phyloP scores from a whole-genome alignment of 1,140 invertebrate genomes.

The honey bee (Apis mellifera) region DNA sequence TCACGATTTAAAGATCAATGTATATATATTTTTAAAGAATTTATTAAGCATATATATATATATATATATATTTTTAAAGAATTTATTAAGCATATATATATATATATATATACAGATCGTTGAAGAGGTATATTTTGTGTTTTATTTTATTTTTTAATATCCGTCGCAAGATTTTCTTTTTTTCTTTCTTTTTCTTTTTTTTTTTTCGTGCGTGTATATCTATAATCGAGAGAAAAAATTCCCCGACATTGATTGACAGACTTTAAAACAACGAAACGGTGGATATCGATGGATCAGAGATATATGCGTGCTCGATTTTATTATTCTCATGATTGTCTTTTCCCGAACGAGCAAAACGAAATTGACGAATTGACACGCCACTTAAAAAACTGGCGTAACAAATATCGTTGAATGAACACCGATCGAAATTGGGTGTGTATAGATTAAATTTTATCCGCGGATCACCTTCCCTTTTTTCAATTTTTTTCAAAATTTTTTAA shows the following conservation, averaged over 20 bases:
- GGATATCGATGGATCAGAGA: not conserved
- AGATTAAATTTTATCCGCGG: not conserved
- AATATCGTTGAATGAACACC: not conserved
- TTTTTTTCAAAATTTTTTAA: not conserved
- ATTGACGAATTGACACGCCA: not conserved
- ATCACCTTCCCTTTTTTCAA: not conserved
- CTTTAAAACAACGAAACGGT: not conserved
- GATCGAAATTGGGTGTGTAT: not conserved
- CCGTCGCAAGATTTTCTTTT: not conserved
- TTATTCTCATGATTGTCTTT: constrained; percentile 5
- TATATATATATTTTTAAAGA: no score
- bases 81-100: not conserved
- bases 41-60: no score
- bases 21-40: no score
- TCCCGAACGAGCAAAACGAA: not conserved
- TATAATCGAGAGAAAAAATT: no score
- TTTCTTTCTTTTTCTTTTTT: not conserved
- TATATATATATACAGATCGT: not conserved
- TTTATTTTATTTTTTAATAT: not conserved
- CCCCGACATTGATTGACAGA: constrained; percentile 12
- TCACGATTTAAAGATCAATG: no score
- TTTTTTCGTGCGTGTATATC: not conserved
- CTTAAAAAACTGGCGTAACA: not conserved
- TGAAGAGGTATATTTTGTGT: not conserved
- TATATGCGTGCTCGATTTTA: not conserved